phyloP scores from a whole-genome alignment of 1,140 invertebrate genomes.

The Drosophila melanica region DNA sequence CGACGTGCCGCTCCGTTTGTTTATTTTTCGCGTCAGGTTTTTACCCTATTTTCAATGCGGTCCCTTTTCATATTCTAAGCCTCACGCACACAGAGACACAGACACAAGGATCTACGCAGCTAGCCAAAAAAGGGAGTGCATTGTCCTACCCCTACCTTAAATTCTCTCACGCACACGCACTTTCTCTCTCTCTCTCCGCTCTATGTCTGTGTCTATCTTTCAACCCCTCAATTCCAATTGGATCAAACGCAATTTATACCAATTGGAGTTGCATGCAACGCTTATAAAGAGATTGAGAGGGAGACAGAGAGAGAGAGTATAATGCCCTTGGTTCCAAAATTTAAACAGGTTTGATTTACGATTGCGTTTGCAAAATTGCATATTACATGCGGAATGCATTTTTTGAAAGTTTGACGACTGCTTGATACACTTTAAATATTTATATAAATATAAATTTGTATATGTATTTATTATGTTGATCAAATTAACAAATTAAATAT shows the following conservation, averaged over 20 bases:
- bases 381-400: neutral
- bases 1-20: conserved; percentile 59
- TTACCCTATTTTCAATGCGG: conserved; percentile 75
- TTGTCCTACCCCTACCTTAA: neutral
- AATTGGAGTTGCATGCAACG: conserved; percentile 14
- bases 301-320: neutral
- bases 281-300: neutral
- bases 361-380: conserved; percentile 23
- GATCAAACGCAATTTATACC: conserved; percentile 21
- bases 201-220: conserved; percentile 26
- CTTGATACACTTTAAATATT: neutral
- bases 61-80: conserved; percentile 54
- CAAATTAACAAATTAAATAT: too few relatives aligned
- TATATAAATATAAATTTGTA: too few relatives aligned
- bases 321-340: conserved; percentile 4
- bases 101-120: conserved; percentile 35
- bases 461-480: too few relatives aligned
- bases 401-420: neutral
- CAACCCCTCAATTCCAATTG: conserved; percentile 69
- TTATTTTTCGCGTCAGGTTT: conserved; percentile 81
- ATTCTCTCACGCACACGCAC: neutral
- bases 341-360: conserved; percentile 26
- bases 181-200: neutral
- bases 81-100: conserved; percentile 41
- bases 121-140: conserved; percentile 3